Conservation (phyloP, 1,140 invertebrate genomes). For the Acarapis woodi region DNA sequence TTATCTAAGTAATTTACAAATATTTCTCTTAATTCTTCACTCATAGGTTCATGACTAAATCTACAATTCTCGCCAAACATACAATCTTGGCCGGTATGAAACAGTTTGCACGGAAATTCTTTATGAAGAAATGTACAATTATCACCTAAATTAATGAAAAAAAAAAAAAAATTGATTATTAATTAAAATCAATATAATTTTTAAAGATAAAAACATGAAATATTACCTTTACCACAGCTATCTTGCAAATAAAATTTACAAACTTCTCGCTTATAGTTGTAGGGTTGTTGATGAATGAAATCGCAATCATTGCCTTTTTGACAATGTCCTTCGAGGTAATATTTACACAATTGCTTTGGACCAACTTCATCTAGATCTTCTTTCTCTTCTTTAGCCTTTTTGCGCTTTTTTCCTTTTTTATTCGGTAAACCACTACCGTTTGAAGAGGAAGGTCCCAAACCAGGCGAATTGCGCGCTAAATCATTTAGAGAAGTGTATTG, state of each 20-base stretch:
- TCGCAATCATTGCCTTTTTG: constrained; percentile 46
- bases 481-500: background rate
- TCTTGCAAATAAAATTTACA: constrained; percentile 92
- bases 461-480: background rate
- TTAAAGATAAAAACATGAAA: background rate
- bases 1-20: constrained; percentile 19
- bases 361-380: background rate
- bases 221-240: constrained; percentile 69
- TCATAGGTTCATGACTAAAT: constrained; percentile 64
- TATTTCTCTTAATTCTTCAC: constrained; percentile 33
- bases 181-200: background rate
- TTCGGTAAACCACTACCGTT: background rate
- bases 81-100: constrained; percentile 65
- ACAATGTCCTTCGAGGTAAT: constrained; percentile 64
- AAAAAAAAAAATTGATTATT: background rate
- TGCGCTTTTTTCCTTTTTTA: background rate
- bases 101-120: constrained; percentile 92
- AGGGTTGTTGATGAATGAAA: constrained; percentile 55
- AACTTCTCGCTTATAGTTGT: constrained; percentile 45
- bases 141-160: too few relatives aligned
- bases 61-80: constrained; percentile 47
- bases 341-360: constrained; percentile 25
- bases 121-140: constrained; percentile 88
- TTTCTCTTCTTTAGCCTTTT: background rate
- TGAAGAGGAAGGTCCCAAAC: background rate